Conservation (phyloP, 2,113 vertebrate species). For the Mesembrinibis cayennensis region DNA sequence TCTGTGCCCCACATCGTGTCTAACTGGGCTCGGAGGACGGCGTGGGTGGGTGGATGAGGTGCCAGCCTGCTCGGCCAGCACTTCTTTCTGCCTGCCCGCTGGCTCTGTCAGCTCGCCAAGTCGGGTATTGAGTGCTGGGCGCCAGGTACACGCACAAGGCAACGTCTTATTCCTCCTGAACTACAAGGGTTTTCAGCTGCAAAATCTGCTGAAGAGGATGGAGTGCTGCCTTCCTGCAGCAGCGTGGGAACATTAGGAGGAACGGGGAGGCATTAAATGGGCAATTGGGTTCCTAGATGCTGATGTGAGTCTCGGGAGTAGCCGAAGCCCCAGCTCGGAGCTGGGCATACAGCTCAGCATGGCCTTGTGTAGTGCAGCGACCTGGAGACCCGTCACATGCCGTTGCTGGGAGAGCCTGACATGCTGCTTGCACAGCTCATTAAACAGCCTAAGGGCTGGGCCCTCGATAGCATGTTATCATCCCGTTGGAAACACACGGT, state of each 20-base stretch:
- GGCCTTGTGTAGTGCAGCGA: background rate
- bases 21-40: background rate
- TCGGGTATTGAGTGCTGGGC: background rate
- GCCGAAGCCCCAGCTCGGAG: background rate
- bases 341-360: background rate
- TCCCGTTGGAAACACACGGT: background rate
- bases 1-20: background rate
- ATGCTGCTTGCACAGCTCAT: background rate
- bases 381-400: background rate
- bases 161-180: background rate
- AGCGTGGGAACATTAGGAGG: too few relatives aligned
- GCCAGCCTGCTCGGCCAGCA: background rate
- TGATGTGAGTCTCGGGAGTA: background rate
- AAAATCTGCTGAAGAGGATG: background rate
- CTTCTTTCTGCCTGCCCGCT: background rate
- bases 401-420: background rate
- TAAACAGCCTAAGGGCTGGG: background rate
- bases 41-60: background rate
- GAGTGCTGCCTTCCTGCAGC: background rate
- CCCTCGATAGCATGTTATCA: background rate
- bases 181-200: background rate
- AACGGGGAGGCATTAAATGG: background rate
- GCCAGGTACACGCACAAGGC: background rate
- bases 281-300: background rate
- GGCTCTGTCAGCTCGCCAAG: background rate